Conservation (phyloP, 2,113 vertebrate genomes). For the Manacus vitellinus region DNA sequence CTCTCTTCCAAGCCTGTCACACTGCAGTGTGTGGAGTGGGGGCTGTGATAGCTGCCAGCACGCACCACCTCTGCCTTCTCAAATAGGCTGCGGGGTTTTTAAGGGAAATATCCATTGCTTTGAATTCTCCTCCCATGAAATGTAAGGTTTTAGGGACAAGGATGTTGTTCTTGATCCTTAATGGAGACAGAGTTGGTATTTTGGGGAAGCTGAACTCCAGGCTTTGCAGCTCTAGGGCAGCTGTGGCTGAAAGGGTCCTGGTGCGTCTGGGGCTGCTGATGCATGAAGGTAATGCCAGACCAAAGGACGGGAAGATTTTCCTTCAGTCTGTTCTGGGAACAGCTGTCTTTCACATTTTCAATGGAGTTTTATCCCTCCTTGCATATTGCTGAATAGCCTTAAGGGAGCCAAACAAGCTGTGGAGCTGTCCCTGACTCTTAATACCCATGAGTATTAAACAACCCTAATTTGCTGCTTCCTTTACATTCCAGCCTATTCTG, state of each 20-base stretch:
- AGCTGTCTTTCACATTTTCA: neutral
- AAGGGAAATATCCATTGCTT: neutral
- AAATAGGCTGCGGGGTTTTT: neutral
- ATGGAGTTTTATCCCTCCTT: neutral
- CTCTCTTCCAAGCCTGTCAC: neutral
- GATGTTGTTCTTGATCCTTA: neutral
- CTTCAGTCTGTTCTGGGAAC: neutral
- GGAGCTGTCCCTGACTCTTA: neutral
- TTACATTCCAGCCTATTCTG: neutral
- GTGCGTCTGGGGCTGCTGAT: neutral
- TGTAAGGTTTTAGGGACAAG: neutral
- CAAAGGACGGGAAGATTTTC: neutral
- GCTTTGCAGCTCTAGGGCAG: neutral
- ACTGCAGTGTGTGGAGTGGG: neutral
- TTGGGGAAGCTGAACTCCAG: neutral
- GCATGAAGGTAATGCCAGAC: neutral
- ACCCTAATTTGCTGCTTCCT: neutral
- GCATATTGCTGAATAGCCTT: neutral
- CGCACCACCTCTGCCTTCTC: neutral
- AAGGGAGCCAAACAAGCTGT: neutral
- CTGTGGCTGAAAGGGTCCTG: neutral
- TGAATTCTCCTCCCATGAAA: neutral
- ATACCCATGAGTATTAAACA: neutral
- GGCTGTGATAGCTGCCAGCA: conserved; percentile 18
- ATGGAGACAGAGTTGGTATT: neutral